Evolutionary conservation across 2,797 vertebrate species (phyloP), one percentile per base, ranked within the genome.

Genomic region (Pempheris klunzingeri): DNA sequence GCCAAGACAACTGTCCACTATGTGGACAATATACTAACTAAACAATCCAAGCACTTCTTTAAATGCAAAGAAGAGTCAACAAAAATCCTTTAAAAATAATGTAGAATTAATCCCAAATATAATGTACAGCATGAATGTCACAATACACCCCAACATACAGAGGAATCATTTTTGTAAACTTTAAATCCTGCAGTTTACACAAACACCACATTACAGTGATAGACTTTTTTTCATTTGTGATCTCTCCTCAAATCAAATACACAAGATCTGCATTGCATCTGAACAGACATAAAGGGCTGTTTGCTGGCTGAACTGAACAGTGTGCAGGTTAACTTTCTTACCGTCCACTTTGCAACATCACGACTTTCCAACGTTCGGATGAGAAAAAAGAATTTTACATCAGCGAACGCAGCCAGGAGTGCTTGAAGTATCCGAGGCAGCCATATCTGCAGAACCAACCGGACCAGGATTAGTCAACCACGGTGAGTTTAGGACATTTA

Each of bases 331-430:
- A 22, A 34, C 4, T 32, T 39, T 88, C 93, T 96, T 87, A 99
- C 98, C 92, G 96, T 97, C 44, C 95, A 98, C 90, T 88, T 96
- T 17, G 97, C 96, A 24, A 95, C 87, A 46, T 97, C 94, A 14
- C 70, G 67, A 78, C 88, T 93, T 81, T 97, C 97, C 85, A 97
- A 84, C 1, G 84, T 93, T 87, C 70, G 93, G 65, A 96, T 64
- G 60, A 99, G 77, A 20, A 92, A 94, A 78, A 97, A 98, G 61
- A 99, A 94, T 84, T 93, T 97, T 2, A 97, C 81, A n/a, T 99
- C 98, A 8, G 97, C 97, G 61, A 96, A 86, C 1, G 96, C 96
- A 61, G 97, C 96, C 34, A 99, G 90, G 50, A 97, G 86, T 0
- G 97, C 95, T 62, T 99, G 98, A 62, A 86, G 66, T 41, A 99